Base-by-base conservation (phyloP, 23 tunicate species). In the Halocynthia aurantium region DNA sequence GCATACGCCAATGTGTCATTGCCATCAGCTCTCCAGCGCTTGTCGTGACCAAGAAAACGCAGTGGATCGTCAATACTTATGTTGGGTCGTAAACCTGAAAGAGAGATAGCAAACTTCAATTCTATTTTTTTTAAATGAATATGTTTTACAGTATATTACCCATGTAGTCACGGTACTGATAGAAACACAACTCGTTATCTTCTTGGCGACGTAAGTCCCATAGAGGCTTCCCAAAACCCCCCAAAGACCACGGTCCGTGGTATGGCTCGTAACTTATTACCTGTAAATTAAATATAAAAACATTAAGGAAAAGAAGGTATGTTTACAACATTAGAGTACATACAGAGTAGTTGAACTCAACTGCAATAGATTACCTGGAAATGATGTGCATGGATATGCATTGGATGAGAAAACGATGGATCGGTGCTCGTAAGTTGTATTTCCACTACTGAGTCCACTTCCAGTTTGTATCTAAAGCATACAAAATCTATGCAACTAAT, bases 241-340 rank as follows among this genome's bases (percentile, higher is more conserved):
- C 80, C 20, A 73, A 77, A 7, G 80, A 82, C 56, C 67, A 67
- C 10, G 91, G 91, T 9, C 91, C 91, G 8, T 76, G 73, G 70
- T 80, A 86, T 10, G 76, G 63, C 49, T 86, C 72, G 76, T 80
- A 86, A 55, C 91, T 81, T 7, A 86, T 81, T 10, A 86, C 86
- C 89, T 85, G 64, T 31, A 31, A 31, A 31, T 31, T 0, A 31
- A 4, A 0, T 31, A 31, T 31, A 4, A 31, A 31, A 31, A 31
- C 44, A 31, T 31, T 4, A 31, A 31, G 44, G 44, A 31, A 31
- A 31, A 31, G 44, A 31, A 31, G 44, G 44, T 31, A 31, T 31
- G 44, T 31, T 31, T 31, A 31, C 44, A 31, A 31, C 44, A 31
- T 31, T 31, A 31, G 44, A 31, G 44, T 31, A 31, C 44, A 0